Base-by-base conservation (phyloP, 2,888 invertebrate genomes). In the Tenthredo scrophulariae region DNA sequence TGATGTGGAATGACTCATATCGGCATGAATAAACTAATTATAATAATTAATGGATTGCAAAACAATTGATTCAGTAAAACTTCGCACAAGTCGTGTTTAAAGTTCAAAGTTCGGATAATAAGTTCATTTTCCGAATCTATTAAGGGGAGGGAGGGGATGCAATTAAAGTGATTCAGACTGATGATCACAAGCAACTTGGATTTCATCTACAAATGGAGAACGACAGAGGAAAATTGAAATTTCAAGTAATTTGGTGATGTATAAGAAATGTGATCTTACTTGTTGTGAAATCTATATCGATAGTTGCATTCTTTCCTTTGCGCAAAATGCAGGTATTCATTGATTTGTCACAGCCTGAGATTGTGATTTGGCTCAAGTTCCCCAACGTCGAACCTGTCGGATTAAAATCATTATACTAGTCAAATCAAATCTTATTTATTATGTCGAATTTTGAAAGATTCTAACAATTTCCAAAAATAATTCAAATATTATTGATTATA, bases 261-360 rank as follows among this genome's bases (percentile, higher is more conserved):
- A 72, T 43, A 43, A 72, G 6, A 70, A 70, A 9, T 22, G 46
- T 22, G 74, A 87, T 94, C 95, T 95, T 93, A 96, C 96, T 92
- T 84, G 96, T 93, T 46, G 94, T 95, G 88, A 97, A 96, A 86
- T 95, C 94, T 85, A 97, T 95, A 79, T 94, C 93, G 88, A 97
- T 95, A 18, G 96, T 95, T 5, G 94, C 96, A 87, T 96, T 96
- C 22, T 94, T 94, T 89, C 96, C 95, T 79, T 96, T 94, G 89
- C 94, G 95, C 40, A 97, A 94, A 80, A 95, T 91, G 90, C 97
- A 97, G 88, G 94, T 94, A 86, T 93, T 92, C 72, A 95, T 94
- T 37, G 94, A 93, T 2, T 94, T 94, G 6, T 94, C 93, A 90
- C 97, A 97, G 29, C 95, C 95, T 85, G 95, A 95, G 50, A 97